Base-by-base conservation (phyloP, 2,888 invertebrate species). In the Apocheima hispidaria region DNA sequence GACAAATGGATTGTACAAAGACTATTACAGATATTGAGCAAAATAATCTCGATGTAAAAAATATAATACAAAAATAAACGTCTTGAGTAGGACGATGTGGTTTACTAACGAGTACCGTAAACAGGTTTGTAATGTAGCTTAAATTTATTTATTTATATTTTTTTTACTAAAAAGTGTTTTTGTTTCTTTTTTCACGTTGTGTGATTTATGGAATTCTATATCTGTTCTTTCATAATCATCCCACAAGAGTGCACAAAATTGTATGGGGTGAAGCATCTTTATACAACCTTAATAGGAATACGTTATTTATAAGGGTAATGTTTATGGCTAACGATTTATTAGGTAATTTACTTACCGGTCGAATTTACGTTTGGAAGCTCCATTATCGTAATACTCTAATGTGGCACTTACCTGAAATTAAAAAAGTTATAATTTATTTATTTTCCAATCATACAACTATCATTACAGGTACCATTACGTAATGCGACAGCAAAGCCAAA, bases 231-330 rank as follows among this genome's bases (percentile, higher is more conserved):
- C 12, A 18, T 41, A 40, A 20, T 51, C 51, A 30, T 40, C 10
- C 6, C 9, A 46, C 21, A 60, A 44, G 55, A 60, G 44, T 60
- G 53, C 43, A 55, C 41, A 23, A 49, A 53, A 60, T 50, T 54
- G 44, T 51, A 49, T 41, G 20, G 59, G 23, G 20, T 21, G 33
- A 38, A 46, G 52, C 53, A 41, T 51, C 51, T 51, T n/a, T 30
- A 36, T 52, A 40, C 46, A 48, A 21, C 50, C 28, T 54, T 55
- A 55, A 55, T 60, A 46, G 60, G 44, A 38, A 4, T 50, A 28
- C 7, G 55, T 60, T 60, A 55, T 68, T 66, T 68, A 60, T 62
- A 58, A 50, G 38, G 60, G 60, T 55, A 28, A 50, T 38, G 43
- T 60, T 55, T 51, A 51, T 51, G 49, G 43, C 20, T 26, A 26